Base-by-base conservation (phyloP, 2,113 vertebrate genomes). In the Pseudopodoces humilis region DNA sequence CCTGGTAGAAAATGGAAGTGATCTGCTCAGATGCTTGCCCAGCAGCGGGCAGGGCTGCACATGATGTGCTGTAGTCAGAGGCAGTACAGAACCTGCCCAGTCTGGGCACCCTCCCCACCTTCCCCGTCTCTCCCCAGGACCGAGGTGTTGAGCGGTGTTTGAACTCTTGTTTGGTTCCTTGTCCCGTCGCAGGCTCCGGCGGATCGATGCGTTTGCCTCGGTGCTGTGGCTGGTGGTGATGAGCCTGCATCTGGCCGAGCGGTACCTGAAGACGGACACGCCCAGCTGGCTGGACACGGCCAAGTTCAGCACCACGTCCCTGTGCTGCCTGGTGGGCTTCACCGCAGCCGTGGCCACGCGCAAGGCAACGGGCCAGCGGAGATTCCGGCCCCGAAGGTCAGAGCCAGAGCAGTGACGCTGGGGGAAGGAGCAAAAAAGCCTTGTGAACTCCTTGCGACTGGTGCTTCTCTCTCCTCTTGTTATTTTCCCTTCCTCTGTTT, bases 361-460 rank as follows among this genome's bases (percentile, higher is more conserved):
- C 97, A 99, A 99, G 86, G 93, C 98, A 1, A 96, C 95, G 15
- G 98, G 98, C 97, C 98, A 97, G 16, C 98, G 99, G 98, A 98
- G 99, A 98, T 92, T 86, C 97, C 98, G 98, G 98, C 98, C 99
- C 96, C 98, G 98, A 99, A 99, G 99, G 99, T 99, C 99, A 99
- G 99, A 99, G 98, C 97, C 98, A 96, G 97, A 98, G 97, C 98
- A 98, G 96, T 99, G 98, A 98, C 97, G 80, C 98, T 97, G 97
- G 97, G 97, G 97, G 97, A 91, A 90, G 96, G 95, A 97, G 93
- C 65, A 94, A 79, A 91, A 78, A 77, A 77, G 72, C 95, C 84
- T 75, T 93, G 62, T 82, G 82, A 95, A 89, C 86, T 83, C 70
- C 88, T 44, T 94, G 43, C 3, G 23, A 91, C 86, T 94, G 93